Evolutionary conservation across 1,140 invertebrate species (phyloP).

Genomic region (Carcinoscorpius rotundicauda): DNA sequence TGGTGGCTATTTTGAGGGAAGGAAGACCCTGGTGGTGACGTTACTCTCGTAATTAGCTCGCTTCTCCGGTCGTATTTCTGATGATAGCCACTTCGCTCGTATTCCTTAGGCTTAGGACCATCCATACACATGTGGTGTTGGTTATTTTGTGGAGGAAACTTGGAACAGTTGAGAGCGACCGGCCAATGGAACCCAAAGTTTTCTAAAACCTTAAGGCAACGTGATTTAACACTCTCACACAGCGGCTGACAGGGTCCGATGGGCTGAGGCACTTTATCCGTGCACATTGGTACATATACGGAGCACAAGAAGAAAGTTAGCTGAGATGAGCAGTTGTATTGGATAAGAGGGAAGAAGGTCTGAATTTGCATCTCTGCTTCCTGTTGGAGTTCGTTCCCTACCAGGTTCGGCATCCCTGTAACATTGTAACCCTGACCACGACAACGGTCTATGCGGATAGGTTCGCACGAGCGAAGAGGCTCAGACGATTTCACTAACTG

Average conservation of each 20-base stretch:
- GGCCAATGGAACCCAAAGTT: conserved; percentile 90
- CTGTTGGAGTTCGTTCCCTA: conserved; percentile 68
- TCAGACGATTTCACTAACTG: background rate
- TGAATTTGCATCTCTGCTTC: conserved; percentile 73
- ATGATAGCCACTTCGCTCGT: background rate
- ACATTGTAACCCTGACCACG: conserved; percentile 75
- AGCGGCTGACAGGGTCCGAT: conserved; percentile 86
- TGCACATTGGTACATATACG: conserved; percentile 94
- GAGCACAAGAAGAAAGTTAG: conserved; percentile 85
- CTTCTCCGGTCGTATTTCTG: background rate
- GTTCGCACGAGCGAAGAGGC: conserved; percentile 46
- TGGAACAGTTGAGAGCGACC: conserved; percentile 68
- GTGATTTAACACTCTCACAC: conserved; percentile 68
- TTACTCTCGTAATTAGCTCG: background rate
- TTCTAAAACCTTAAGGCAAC: conserved; percentile 72
- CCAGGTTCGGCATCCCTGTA: conserved; percentile 82
- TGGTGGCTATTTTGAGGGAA: conserved; percentile 27
- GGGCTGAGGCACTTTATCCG: conserved; percentile 75
- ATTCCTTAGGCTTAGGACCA: conserved; percentile 40
- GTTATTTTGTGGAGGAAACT: conserved; percentile 77
- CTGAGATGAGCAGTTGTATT: conserved; percentile 83
- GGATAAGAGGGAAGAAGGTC: conserved; percentile 79
- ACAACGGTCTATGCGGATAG: conserved; percentile 71
- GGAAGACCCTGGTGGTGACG: background rate
- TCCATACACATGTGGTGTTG: conserved; percentile 93